Base-by-base conservation (phyloP, 2,888 invertebrate species). In the Lottia scabra region DNA sequence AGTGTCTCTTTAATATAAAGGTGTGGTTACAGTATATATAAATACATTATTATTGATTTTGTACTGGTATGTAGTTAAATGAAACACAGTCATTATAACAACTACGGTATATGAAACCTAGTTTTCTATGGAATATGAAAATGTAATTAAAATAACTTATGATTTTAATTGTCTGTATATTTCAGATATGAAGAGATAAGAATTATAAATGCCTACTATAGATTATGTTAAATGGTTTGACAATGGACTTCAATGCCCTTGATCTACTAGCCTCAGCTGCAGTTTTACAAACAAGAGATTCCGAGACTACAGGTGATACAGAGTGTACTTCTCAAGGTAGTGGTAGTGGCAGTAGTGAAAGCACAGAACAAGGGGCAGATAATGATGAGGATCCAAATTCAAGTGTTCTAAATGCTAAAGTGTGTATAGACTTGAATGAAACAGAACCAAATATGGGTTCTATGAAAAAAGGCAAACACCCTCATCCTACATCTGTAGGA, bases 211-310 rank as follows among this genome's bases (percentile, higher is more conserved):
- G 70, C 45, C 46, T 65, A 48, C 65, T 43, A 65, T 43, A 16
- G 19, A 66, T 56, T 65, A 45, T 48, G 45, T 38, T 27, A 19
- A 62, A 19, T 19, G 38, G 56, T 56, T 73, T 67, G 65, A 68
- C 68, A 46, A 84, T 82, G 83, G 83, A 83, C 75, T 86, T 84
- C 79, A 85, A 85, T 76, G 85, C 86, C 45, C 78, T 86, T 68
- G 85, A 85, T 71, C 81, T 86, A 38, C 78, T 86, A 73, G 86
- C 86, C 46, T 82, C 84, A 64, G 85, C 86, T 70, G 86, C 86
- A 46, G 82, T 80, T 63, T 75, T 84, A 12, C 79, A 83, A 72
- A 23, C 66, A n/a, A 44, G 46, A 23, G 45, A 66, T 66, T 66
- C 27, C 16, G 38, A 44, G 44, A 45, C 26, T 16, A 16, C 46